Evolutionary conservation across 1,140 invertebrate genomes (phyloP).

Genomic region (Spodoptera litura): DNA sequence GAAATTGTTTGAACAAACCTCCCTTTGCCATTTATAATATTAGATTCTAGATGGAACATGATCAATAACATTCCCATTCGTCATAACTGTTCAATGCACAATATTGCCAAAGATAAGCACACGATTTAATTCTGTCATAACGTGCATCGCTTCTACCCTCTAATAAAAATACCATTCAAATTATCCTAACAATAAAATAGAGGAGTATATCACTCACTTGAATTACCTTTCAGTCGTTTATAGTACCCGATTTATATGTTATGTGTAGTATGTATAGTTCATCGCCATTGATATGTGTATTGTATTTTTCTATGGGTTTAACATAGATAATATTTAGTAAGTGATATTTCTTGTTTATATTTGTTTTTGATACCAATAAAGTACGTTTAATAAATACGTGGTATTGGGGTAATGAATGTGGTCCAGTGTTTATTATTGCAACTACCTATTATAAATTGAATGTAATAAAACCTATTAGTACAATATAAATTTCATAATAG

Average conservation of each 20-base stretch:
- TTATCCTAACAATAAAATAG: conserved; percentile 80
- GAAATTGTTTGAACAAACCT: too few relatives aligned
- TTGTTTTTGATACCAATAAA: too few relatives aligned
- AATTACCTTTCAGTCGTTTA: conserved; percentile 66
- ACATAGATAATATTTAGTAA: background rate
- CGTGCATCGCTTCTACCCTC: conserved; percentile 59
- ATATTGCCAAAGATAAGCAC: conserved; percentile 26
- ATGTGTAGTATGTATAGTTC: too few relatives aligned
- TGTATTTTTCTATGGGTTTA: background rate
- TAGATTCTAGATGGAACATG: background rate
- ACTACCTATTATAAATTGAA: too few relatives aligned
- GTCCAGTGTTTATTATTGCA: too few relatives aligned
- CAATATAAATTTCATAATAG: too few relatives aligned
- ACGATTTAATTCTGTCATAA: conserved; percentile 61
- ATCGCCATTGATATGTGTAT: too few relatives aligned
- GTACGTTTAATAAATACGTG: too few relatives aligned
- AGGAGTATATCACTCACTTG: conserved; percentile 78
- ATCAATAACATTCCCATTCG: background rate
- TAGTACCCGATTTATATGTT: conserved; percentile 46
- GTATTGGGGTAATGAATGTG: too few relatives aligned
- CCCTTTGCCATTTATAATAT: too few relatives aligned
- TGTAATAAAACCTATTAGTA: too few relatives aligned
- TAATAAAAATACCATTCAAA: conserved; percentile 80
- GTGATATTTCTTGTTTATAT: background rate
- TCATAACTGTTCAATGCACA: background rate